These are phyloP conservation scores for Cricetomys ansorgei DNA, from an alignment of 2,113 vertebrate species.

Conservation along the genomic window DNA sequence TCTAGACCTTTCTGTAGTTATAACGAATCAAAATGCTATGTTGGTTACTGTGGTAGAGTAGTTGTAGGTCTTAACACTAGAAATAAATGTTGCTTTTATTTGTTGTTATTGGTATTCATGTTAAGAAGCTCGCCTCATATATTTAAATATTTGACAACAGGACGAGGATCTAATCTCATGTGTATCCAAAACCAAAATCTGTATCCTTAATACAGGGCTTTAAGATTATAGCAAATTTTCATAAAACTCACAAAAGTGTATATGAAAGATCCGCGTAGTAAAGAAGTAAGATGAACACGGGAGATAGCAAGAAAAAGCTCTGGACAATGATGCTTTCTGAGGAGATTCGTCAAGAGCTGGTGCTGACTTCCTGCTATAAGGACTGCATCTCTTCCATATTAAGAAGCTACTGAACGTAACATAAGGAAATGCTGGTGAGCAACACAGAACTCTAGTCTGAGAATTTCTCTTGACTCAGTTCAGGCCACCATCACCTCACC, in stretches of 20 bases:
- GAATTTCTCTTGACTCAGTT: neutral
- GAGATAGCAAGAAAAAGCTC: neutral
- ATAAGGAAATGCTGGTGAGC: neutral
- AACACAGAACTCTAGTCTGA: rapidly evolving
- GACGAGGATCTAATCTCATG: neutral
- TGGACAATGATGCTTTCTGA: neutral
- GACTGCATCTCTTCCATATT: neutral
- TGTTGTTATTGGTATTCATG: neutral
- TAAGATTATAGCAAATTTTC: neutral
- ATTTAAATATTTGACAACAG: neutral
- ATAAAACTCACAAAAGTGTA: neutral
- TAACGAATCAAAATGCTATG: neutral
- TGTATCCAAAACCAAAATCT: neutral
- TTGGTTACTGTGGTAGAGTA: neutral
- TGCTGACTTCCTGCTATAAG: neutral
- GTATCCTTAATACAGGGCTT: neutral
- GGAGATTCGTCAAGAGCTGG: neutral
- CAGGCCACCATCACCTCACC: neutral
- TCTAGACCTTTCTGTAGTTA: neutral
- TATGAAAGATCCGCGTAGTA: neutral
- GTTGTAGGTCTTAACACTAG: neutral
- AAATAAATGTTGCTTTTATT: neutral
- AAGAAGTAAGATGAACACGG: neutral
- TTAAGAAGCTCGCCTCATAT: neutral
- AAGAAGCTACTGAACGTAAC: neutral